Percentiles rank a stretch among this genome's conserved stretches.
phyloP scores from a whole-genome alignment of 2,113 vertebrate species.

The Tor tambroides region DNA sequence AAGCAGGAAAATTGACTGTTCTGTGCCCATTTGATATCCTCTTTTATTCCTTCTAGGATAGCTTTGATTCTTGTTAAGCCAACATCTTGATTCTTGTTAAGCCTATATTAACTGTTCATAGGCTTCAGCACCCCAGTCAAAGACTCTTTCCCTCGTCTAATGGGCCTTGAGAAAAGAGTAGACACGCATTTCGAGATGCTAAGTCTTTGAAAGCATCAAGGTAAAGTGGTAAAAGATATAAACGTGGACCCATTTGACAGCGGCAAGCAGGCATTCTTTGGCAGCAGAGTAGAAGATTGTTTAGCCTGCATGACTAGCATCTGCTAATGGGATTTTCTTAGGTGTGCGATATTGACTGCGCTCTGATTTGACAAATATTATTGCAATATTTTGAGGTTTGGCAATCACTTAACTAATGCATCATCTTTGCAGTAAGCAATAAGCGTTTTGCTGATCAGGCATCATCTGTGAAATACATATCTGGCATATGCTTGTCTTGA shows the following conservation, averaged over 20 bases:
- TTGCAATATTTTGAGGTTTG: slow-evolving; percentile 7
- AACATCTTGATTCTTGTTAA: slow-evolving; percentile 28
- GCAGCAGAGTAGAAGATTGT: background rate
- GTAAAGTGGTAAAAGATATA: slow-evolving; percentile 15
- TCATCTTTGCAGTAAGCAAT: slow-evolving; percentile 25
- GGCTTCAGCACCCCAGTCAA: background rate
- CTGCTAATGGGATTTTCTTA: slow-evolving; percentile 15
- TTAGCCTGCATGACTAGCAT: slow-evolving; percentile 26
- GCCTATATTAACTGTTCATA: background rate
- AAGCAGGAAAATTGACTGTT: background rate
- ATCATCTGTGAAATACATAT: slow-evolving; percentile 30
- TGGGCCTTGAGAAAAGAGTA: slow-evolving; percentile 16
- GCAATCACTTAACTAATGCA: slow-evolving; percentile 31
- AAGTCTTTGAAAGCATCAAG: slow-evolving; percentile 30
- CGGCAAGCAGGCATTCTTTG: background rate
- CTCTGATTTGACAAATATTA: slow-evolving; percentile 28
- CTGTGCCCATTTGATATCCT: background rate
- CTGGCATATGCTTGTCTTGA: slow-evolving; percentile 9
- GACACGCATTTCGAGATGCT: background rate
- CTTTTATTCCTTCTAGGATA: background rate
- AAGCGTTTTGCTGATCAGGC: slow-evolving; percentile 33
- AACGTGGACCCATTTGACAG: slow-evolving; percentile 2
- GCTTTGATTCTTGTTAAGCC: slow-evolving; percentile 16
- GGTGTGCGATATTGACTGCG: background rate
- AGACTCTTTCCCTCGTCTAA: background rate